phyloP scores from a whole-genome alignment of 2,888 invertebrate genomes.

The Spodoptera picta region DNA sequence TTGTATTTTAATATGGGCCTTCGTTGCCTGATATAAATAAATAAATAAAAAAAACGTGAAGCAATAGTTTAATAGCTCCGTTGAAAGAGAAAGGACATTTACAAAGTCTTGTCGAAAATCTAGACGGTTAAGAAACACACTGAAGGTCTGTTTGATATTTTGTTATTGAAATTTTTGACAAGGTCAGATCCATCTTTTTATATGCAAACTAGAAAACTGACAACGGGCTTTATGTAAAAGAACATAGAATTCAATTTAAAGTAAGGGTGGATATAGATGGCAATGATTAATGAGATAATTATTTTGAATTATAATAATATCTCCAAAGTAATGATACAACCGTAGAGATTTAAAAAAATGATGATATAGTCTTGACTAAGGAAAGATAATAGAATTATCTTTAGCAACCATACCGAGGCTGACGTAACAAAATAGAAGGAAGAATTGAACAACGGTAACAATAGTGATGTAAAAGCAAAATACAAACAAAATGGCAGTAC shows the following conservation, averaged over 20 bases:
- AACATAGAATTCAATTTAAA: no score
- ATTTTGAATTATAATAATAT: no score
- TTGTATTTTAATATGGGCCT: no score
- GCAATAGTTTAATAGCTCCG: constrained; percentile 58
- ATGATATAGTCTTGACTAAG: neutral
- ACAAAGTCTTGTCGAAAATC: constrained; percentile 43
- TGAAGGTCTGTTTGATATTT: constrained; percentile 47
- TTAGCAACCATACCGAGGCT: constrained; percentile 12
- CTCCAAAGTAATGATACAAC: no score
- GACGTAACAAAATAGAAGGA: constrained; percentile 24
- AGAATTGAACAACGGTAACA: constrained; percentile 16
- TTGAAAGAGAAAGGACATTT: constrained; percentile 62
- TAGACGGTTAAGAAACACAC: constrained; percentile 41
- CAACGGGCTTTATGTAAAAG: no score
- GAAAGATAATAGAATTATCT: neutral
- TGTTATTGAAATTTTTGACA: constrained; percentile 24
- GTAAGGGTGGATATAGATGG: neutral
- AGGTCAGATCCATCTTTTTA: constrained; percentile 11
- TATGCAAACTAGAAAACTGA: no score
- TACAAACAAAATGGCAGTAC: constrained; percentile 7
- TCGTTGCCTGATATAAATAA: no score
- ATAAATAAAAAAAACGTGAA: no score
- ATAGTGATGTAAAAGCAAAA: constrained; percentile 17
- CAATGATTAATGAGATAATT: neutral
- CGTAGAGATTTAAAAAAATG: neutral